Evolutionary conservation across 2,797 vertebrate species (phyloP), one percentile per base, ranked within the genome.

Genomic region (Myoxocephalus aenaeus): DNA sequence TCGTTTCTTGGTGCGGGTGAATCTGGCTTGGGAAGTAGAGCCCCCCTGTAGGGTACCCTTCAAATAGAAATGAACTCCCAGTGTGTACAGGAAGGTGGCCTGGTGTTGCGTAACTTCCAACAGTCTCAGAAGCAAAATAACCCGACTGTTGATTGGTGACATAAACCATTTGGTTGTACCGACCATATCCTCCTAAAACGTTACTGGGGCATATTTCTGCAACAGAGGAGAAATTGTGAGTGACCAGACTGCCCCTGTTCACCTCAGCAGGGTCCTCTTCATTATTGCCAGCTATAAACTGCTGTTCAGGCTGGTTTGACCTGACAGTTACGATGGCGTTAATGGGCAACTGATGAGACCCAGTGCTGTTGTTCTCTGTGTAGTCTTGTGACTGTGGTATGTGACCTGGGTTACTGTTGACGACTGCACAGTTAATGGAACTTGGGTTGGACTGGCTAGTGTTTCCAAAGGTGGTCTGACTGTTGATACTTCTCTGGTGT

Each of bases 41-140:
- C 7, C 0, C 12, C 8, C 8, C 1, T n/a, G 13, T 1, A 10
- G 36, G 1, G 2, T 29, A 34, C 8, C 11, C 22, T 20, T 42
- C 22, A 44, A 1, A 20, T 14, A 34, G 66, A 50, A 64, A 50
- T 10, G 22, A 7, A 61, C 6, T 53, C 58, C 3, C 29, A 48
- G 18, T 3, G 27, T 73, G 36, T 15, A 14, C n/a, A 7, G 25
- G 8, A 22, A 11, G 27, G 17, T 50, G 34, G 50, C 13, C 4
- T 40, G 48, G 20, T 57, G 48, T 18, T 53, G 32, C 17, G 13
- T 62, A 58, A 53, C 15, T 36, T 17, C 14, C 18, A 7, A 10
- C 12, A 12, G 57, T 27, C 38, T 25, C 38, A 27, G 74, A 8
- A 10, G 44, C 29, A 36, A 4, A 7, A 46, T 46, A 62, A 63